Percentiles rank a stretch among this genome's conserved stretches.
Conservation (phyloP, 1,140 invertebrate genomes). For the Chymomyza costata region DNA sequence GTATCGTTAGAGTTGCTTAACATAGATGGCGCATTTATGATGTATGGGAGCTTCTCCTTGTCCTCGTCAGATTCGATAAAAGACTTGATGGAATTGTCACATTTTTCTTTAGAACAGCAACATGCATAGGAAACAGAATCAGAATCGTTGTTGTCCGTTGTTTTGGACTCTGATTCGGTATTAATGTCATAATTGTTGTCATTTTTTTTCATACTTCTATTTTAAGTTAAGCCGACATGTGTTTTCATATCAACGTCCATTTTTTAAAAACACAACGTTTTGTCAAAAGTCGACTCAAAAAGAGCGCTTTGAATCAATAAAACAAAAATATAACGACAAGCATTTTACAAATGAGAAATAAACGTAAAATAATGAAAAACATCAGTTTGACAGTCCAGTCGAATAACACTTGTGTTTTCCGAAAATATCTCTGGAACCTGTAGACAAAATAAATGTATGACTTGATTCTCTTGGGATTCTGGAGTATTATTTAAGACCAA, state of each 20-base stretch:
- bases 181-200: background rate
- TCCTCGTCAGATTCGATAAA: conserved; percentile 28
- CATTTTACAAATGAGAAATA: no score
- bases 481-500: no score
- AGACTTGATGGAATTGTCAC: conserved; percentile 20
- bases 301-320: no score
- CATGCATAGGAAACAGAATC: conserved; percentile 30
- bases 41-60: conserved; percentile 13
- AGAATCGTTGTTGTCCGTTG: conserved; percentile 9
- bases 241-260: conserved; percentile 36
- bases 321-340: no score
- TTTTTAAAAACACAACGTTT: no score
- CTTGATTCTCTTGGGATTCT: no score
- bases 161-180: background rate
- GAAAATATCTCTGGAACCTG: no score
- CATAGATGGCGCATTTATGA: conserved; percentile 24
- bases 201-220: conserved; percentile 2
- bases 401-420: no score
- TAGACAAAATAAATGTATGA: no score
- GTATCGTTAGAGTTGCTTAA: conserved; percentile 23
- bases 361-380: no score
- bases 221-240: conserved; percentile 12
- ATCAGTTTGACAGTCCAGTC: no score
- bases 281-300: no score
- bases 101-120: conserved; percentile 38